phyloP scores from a whole-genome alignment of 1,140 invertebrate genomes.

The Antheraea pernyi region DNA sequence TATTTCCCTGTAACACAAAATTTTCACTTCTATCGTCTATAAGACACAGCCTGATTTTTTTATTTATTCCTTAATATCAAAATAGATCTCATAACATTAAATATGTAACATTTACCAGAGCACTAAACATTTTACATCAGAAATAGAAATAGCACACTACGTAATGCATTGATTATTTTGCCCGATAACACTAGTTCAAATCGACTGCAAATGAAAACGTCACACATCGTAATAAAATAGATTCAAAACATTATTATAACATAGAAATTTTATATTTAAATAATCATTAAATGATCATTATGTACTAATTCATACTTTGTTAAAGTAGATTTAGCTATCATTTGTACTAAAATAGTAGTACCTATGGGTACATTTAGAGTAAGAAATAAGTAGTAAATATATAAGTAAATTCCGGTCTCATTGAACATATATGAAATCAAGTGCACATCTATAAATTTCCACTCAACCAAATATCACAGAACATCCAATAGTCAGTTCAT shows the following conservation, averaged over 20 bases:
- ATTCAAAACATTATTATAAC: background rate
- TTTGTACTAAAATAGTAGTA: background rate
- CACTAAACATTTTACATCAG: background rate
- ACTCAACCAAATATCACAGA: conserved; percentile 46
- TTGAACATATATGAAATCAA: conserved; percentile 53
- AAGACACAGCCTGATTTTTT: background rate
- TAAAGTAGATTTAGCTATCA: background rate
- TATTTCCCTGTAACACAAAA: too few species aligned
- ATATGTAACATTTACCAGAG: background rate
- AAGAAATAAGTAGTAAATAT: background rate
- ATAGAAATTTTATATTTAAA: background rate
- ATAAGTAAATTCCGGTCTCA: conserved; percentile 28
- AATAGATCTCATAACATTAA: background rate
- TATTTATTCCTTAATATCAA: background rate
- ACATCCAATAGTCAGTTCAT: conserved; percentile 26
- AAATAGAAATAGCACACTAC: background rate
- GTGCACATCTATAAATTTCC: conserved; percentile 52
- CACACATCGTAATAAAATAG: background rate
- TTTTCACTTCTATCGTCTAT: too few species aligned
- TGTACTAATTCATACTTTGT: background rate
- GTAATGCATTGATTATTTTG: background rate
- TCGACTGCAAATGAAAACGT: background rate
- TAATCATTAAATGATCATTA: background rate
- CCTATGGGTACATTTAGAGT: too few species aligned
- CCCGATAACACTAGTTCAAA: background rate